A percentile compares a stretch with the other conserved stretches of the same genome.
Evolutionary conservation across 2,888 invertebrate genomes (phyloP).

Genomic region (Epinotia bilunana): DNA sequence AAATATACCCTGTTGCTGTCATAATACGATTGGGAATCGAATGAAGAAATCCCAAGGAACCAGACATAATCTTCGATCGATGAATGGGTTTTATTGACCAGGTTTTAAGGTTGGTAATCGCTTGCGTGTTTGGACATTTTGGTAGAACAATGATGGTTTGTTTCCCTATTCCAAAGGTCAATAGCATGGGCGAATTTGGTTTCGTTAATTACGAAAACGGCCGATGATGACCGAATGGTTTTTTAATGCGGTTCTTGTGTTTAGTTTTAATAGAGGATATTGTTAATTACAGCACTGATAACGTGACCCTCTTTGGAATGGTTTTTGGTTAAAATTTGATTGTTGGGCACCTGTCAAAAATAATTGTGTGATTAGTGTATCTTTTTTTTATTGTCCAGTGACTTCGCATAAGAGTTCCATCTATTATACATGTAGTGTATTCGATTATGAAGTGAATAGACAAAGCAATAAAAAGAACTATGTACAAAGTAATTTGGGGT

Average conservation of each 20-base stretch:
- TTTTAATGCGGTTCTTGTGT: slow-evolving; percentile 48
- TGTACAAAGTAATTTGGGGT: too few species aligned
- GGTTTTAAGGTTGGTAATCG: slow-evolving; percentile 63
- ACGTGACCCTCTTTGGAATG: slow-evolving; percentile 19
- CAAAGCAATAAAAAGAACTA: too few species aligned
- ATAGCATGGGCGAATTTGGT: slow-evolving; percentile 77
- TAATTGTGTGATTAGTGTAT: slow-evolving; percentile 10
- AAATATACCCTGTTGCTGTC: slow-evolving; percentile 41
- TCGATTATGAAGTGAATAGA: not conserved
- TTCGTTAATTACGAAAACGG: slow-evolving; percentile 71
- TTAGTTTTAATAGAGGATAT: slow-evolving; percentile 41
- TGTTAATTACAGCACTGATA: slow-evolving; percentile 31
- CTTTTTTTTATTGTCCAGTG: not conserved
- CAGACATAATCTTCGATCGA: slow-evolving; percentile 58
- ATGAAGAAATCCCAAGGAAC: slow-evolving; percentile 60
- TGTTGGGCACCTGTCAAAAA: slow-evolving; percentile 19
- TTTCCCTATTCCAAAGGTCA: slow-evolving; percentile 70
- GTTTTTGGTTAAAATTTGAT: slow-evolving; percentile 6
- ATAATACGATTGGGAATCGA: slow-evolving; percentile 51
- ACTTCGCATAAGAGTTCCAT: not conserved
- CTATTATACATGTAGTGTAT: not conserved
- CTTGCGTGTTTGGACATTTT: slow-evolving; percentile 54
- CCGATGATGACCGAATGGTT: slow-evolving; percentile 54
- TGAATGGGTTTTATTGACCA: slow-evolving; percentile 65
- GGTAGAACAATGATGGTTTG: slow-evolving; percentile 64